A percentile compares a stretch with the other conserved stretches of the same genome.
phyloP scores from a whole-genome alignment of 2,797 vertebrate species.

The Cetoscarus ocellatus region DNA sequence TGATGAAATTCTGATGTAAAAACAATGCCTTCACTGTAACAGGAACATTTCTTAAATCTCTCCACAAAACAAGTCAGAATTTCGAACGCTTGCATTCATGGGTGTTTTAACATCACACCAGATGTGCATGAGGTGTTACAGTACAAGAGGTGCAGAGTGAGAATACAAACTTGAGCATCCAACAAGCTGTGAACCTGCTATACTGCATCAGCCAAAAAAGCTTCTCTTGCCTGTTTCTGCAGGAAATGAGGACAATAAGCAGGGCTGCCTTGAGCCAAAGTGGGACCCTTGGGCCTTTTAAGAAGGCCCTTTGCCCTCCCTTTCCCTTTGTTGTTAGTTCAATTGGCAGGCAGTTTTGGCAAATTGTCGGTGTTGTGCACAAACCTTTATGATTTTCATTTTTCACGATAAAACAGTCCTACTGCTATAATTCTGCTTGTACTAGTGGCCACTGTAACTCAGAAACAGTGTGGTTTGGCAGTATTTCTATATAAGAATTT shows the following conservation, averaged over 20 bases:
- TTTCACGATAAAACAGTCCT: no score
- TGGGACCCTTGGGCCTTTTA: no score
- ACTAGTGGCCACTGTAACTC: no score
- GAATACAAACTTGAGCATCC: constrained; percentile 41
- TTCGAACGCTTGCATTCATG: constrained; percentile 33
- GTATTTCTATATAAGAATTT: no score
- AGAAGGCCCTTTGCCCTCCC: no score
- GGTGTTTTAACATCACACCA: constrained; percentile 26
- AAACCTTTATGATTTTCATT: no score
- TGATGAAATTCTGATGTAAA: constrained; percentile 27
- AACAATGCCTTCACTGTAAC: constrained; percentile 13
- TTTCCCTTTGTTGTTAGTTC: no score
- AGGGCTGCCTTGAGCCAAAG: constrained; percentile 13
- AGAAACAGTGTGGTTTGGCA: no score
- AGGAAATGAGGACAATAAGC: constrained; percentile 28
- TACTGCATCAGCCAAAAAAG: constrained; percentile 27
- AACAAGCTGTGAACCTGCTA: constrained; percentile 31
- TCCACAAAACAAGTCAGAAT: background rate
- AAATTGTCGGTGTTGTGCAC: no score
- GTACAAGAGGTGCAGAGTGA: constrained; percentile 17
- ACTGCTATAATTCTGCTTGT: no score
- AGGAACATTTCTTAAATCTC: constrained; percentile 23
- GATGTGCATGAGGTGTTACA: constrained; percentile 16
- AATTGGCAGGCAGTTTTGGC: no score
- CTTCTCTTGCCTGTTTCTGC: constrained; percentile 2